These are phyloP conservation scores for Tethea ocularis DNA, from an alignment of 2,888 invertebrate species.

Conservation along the genomic window DNA sequence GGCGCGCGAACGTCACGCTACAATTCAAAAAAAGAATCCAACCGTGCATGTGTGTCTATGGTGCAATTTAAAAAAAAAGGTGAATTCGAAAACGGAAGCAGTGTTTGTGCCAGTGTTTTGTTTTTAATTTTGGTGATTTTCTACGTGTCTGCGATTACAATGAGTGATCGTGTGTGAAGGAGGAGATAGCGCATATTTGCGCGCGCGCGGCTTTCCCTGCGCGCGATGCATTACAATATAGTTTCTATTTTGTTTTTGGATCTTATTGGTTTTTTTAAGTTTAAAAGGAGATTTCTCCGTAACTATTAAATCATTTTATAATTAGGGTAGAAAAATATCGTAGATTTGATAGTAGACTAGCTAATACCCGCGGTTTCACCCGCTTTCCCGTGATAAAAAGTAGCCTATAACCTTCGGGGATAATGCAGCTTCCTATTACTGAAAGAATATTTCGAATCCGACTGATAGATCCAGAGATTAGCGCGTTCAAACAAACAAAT, in stretches of 20 bases:
- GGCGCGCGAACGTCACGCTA: constrained; percentile 1
- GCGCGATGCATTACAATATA: not conserved
- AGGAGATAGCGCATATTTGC: constrained; percentile 3
- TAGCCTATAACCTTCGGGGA: too few species aligned
- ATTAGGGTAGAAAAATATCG: too few species aligned
- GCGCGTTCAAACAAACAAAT: too few species aligned
- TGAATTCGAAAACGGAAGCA: constrained; percentile 23
- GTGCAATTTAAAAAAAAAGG: not conserved
- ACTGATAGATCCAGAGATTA: too few species aligned
- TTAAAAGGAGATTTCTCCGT: too few species aligned
- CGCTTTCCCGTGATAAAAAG: too few species aligned
- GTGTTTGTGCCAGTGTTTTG: constrained; percentile 15
- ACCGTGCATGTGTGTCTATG: not conserved
- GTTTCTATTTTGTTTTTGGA: constrained; percentile 4
- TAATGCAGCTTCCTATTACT: too few species aligned
- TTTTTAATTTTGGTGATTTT: constrained; percentile 11
- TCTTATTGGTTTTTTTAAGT: not conserved
- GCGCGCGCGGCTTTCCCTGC: not conserved
- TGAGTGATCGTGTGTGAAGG: not conserved
- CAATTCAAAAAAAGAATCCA: not conserved
- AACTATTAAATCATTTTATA: too few species aligned
- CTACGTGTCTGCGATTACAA: constrained; percentile 15
- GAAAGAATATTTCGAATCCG: too few species aligned
- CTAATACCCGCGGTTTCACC: too few species aligned
- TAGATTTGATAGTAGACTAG: too few species aligned